These are phyloP conservation scores for Amia ocellicauda DNA, from an alignment of 2,113 vertebrate genomes.

Conservation along the genomic window DNA sequence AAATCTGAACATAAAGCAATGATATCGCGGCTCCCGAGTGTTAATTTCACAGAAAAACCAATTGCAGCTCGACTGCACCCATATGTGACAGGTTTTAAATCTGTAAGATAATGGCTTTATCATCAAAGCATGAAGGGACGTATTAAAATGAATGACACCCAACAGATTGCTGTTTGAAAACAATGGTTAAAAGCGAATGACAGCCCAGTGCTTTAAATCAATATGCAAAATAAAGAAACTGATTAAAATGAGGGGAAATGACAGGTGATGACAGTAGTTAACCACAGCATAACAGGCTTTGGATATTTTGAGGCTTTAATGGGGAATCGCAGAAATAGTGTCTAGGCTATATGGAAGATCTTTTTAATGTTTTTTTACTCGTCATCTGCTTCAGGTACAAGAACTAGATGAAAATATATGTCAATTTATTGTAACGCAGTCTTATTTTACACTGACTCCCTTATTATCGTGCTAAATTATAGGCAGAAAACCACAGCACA, in stretches of 20 bases:
- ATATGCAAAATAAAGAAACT: conserved; percentile 14
- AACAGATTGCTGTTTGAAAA: conserved; percentile 28
- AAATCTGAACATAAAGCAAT: too few relatives aligned
- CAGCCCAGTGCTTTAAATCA: conserved; percentile 20
- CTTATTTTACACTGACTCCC: too few relatives aligned
- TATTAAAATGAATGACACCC: conserved; percentile 41
- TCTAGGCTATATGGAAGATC: background rate
- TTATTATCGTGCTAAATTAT: too few relatives aligned
- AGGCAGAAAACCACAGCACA: too few relatives aligned
- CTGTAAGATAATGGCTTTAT: conserved; percentile 54
- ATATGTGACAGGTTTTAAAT: conserved; percentile 44
- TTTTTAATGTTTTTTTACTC: background rate
- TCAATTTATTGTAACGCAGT: too few relatives aligned
- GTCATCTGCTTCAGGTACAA: too few relatives aligned
- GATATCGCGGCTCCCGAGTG: too few relatives aligned
- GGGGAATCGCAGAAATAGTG: background rate
- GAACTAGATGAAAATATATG: too few relatives aligned
- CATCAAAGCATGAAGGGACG: conserved; percentile 36
- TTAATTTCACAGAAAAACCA: too few relatives aligned
- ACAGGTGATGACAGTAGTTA: too few relatives aligned
- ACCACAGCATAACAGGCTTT: too few relatives aligned
- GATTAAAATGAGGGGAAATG: background rate
- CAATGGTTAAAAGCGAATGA: conserved; percentile 21
- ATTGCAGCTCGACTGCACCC: conserved; percentile 38
- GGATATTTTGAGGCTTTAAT: too few relatives aligned